Conservation (phyloP, 2,797 vertebrate genomes). For the Schizothorax lantsangensis region DNA sequence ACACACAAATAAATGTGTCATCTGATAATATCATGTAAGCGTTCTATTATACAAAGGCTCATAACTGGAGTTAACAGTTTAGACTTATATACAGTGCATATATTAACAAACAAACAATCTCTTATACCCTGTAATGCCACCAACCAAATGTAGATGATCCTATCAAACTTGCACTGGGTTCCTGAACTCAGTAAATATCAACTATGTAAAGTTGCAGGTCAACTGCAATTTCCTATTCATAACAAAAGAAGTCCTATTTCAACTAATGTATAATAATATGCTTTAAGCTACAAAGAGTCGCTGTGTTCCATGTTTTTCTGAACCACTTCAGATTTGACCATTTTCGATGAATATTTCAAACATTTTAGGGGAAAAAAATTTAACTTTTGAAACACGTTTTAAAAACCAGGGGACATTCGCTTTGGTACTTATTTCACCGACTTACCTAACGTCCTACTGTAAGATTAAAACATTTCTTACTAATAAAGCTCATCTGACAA, state of each 20-base stretch:
- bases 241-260: constrained; percentile 65
- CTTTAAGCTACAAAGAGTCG: constrained; percentile 61
- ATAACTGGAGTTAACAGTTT: constrained; percentile 72
- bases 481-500: constrained; percentile 66
- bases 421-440: constrained; percentile 74
- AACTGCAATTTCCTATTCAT: constrained; percentile 71
- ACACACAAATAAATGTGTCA: constrained; percentile 75
- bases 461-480: constrained; percentile 60
- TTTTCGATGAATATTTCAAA: constrained; percentile 29
- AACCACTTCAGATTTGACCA: constrained; percentile 64
- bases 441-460: constrained; percentile 40
- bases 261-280: constrained; percentile 60
- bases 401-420: constrained; percentile 69
- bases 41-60: constrained; percentile 72
- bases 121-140: constrained; percentile 81
- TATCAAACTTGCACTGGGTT: constrained; percentile 63
- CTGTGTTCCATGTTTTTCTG: background rate
- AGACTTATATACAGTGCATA: constrained; percentile 74
- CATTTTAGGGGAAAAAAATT: background rate
- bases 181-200: constrained; percentile 59
- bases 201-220: constrained; percentile 73
- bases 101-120: constrained; percentile 71
- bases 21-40: constrained; percentile 74
- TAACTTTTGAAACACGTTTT: background rate
- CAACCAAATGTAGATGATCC: constrained; percentile 70